Evolutionary conservation across 2,797 vertebrate genomes (phyloP).

Genomic region (Gymnodraco acuticeps): DNA sequence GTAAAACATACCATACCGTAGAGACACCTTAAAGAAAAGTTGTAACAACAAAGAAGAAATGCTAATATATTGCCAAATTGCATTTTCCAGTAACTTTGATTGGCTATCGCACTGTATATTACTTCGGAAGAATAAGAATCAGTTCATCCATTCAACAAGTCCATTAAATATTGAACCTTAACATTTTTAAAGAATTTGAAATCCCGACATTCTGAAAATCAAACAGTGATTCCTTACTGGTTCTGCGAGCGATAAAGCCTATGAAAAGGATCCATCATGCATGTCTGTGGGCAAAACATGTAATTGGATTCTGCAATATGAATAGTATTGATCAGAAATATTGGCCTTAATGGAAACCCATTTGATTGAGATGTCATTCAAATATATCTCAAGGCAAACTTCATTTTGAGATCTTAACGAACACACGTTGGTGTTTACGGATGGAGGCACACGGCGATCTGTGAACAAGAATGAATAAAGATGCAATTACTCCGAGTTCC

Average conservation of each 20-base stretch:
- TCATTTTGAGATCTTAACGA: conserved; percentile 1
- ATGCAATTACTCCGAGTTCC: conserved; percentile 21
- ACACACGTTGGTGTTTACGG: conserved; percentile 16
- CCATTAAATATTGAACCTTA: background rate
- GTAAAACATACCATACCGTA: background rate
- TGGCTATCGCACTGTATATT: background rate
- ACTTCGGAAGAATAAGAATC: background rate
- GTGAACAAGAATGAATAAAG: conserved; percentile 16
- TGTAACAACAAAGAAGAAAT: background rate
- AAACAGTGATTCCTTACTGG: background rate
- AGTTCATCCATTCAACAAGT: too few species aligned
- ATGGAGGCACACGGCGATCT: conserved; percentile 1
- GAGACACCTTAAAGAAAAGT: background rate
- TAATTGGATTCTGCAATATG: conserved; percentile 29
- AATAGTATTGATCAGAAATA: conserved; percentile 7
- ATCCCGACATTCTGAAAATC: background rate
- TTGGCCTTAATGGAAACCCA: conserved; percentile 37
- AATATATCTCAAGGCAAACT: conserved; percentile 36
- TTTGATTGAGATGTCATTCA: conserved; percentile 40
- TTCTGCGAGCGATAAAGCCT: conserved; percentile 30
- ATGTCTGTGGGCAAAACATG: conserved; percentile 40
- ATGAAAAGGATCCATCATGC: conserved; percentile 74
- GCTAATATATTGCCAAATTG: background rate
- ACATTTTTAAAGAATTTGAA: background rate
- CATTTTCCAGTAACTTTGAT: too few species aligned